Evolutionary conservation across 2,113 vertebrate genomes (phyloP).

Genomic region (Lepus americanus): DNA sequence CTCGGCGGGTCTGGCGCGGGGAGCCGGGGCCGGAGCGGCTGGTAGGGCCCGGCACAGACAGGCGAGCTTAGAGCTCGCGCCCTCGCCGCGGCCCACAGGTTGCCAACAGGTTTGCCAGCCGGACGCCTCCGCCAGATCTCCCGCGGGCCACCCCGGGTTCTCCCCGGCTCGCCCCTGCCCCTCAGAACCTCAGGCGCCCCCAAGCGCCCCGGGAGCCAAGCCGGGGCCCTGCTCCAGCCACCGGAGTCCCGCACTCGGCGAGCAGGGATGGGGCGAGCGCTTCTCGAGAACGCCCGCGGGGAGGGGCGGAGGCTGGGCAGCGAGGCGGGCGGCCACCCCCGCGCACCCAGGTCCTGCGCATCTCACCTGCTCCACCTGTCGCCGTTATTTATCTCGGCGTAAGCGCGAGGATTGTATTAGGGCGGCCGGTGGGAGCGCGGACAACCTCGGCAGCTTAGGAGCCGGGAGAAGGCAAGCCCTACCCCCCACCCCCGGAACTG

Average conservation of each 20-base stretch:
- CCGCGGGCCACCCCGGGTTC: background rate
- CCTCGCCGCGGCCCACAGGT: slow-evolving; percentile 57
- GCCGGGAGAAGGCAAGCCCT: background rate
- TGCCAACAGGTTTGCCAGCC: slow-evolving; percentile 79
- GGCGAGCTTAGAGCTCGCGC: slow-evolving; percentile 31
- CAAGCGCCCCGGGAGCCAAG: background rate
- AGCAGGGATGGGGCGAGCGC: background rate
- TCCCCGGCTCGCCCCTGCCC: background rate
- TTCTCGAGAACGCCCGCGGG: slow-evolving; percentile 29
- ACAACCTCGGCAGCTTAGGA: slow-evolving; percentile 21
- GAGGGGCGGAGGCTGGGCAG: slow-evolving; percentile 11
- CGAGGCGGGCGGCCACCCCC: background rate
- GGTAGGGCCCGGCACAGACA: background rate
- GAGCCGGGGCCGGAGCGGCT: background rate
- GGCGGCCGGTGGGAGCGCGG: slow-evolving; percentile 37
- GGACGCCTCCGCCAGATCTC: background rate
- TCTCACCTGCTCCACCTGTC: slow-evolving; percentile 81
- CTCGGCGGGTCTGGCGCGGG: background rate
- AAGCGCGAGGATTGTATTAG: background rate
- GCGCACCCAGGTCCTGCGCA: slow-evolving; percentile 8
- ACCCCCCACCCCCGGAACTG: background rate
- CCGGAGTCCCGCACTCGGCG: background rate
- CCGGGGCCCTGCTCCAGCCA: background rate
- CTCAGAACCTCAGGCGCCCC: slow-evolving; percentile 22
- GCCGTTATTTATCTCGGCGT: slow-evolving; percentile 70